Base-by-base conservation (phyloP, 2,888 invertebrate species). In the Gasteruption jaculator region DNA sequence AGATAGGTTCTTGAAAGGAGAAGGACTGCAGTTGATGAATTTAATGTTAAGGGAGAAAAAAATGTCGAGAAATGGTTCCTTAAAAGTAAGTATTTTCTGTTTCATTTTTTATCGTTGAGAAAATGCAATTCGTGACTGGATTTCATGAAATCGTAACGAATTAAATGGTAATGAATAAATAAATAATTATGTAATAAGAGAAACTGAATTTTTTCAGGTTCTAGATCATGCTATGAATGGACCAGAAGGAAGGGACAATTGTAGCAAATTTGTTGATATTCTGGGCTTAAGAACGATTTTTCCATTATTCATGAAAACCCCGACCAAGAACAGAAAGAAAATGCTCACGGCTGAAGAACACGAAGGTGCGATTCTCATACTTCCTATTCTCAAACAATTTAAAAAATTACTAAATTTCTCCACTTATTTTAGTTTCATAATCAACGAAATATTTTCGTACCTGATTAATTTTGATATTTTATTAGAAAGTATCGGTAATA, bases 301-400 rank as follows among this genome's bases (percentile, higher is more conserved):
- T 72, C 99, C 99, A 1, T 75, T 99, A 1, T 99, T 97, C 66
- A 97, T 99, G 97, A 94, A 96, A 74, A 97, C 97, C 0, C 99
- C 99, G 1, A 89, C 89, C 59, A 83, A 86, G 58, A 82, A 82
- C 57, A 77, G 86, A 45, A 86, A 85, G 63, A 82, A 85, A 56
- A 76, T 91, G 32, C 73, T 91, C 7, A 86, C 88, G 5, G 78
- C 86, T 1, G 91, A 92, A 63, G 91, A 94, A 64, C 89, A 94
- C 58, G 95, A 95, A 79, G 86, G 85, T 83, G n/a, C n/a, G n/a
- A n/a, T n/a, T n/a, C n/a, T n/a, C n/a, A n/a, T n/a, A n/a, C n/a
- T n/a, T n/a, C n/a, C n/a, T n/a, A n/a, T n/a, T n/a, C n/a, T n/a
- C n/a, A n/a, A n/a, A n/a, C n/a, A n/a, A n/a, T 27, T 29, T 27